phyloP scores from a whole-genome alignment of 2,888 invertebrate species.

The Tridacna crocea region DNA sequence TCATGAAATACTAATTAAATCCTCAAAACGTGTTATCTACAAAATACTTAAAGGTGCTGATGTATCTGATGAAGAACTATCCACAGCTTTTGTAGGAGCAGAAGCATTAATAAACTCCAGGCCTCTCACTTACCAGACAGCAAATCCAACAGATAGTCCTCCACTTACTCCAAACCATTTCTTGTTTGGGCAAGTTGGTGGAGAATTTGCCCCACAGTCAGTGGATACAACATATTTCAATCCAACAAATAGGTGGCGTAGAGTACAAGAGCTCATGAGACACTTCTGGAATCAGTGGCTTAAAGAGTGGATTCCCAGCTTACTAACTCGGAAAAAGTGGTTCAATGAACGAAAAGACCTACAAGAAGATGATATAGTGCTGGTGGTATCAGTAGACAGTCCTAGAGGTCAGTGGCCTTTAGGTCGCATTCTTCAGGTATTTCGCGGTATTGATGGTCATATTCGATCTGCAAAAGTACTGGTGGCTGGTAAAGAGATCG shows the following conservation, averaged over 20 bases:
- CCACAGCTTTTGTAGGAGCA: conserved; percentile 36
- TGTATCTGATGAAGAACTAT: conserved; percentile 46
- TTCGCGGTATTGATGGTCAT: conserved; percentile 34
- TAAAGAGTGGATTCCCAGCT: conserved; percentile 31
- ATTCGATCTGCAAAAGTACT: conserved; percentile 15
- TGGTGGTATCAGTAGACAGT: conserved; percentile 27
- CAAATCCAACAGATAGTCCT: conserved; percentile 25
- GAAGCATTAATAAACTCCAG: conserved; percentile 45
- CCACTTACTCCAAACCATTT: conserved; percentile 59
- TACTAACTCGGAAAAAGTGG: conserved; percentile 31
- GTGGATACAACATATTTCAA: conserved; percentile 18
- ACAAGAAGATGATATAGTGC: conserved; percentile 29
- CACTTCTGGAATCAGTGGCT: conserved; percentile 46
- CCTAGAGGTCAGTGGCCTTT: conserved; percentile 42
- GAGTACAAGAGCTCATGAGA: conserved; percentile 39
- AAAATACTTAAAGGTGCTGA: conserved; percentile 37
- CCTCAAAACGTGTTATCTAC: conserved; percentile 57
- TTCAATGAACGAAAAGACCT: conserved; percentile 11
- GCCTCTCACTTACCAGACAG: conserved; percentile 39
- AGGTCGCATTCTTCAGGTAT: conserved; percentile 34
- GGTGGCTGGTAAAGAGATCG: conserved; percentile 1
- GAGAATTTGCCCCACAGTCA: conserved; percentile 39
- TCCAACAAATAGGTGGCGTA: conserved; percentile 31
- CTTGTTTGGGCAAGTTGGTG: conserved; percentile 47
- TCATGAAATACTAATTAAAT: conserved; percentile 49